Evolutionary conservation across 2,797 vertebrate species (phyloP).

Genomic region (Pantherophis vulpinus): DNA sequence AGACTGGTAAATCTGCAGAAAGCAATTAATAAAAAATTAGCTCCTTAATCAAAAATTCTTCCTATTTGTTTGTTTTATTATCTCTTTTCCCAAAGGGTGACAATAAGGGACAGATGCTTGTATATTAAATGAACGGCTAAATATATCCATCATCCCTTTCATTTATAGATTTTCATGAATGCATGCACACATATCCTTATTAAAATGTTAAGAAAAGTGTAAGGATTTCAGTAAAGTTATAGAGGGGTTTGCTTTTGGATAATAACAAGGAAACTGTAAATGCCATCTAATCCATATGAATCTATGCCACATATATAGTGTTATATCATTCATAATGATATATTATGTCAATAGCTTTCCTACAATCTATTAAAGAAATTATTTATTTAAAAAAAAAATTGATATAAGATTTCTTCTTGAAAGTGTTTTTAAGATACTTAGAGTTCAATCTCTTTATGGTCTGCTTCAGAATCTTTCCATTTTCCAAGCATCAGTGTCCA

Average conservation of each 20-base stretch:
- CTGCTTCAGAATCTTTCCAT: too few relatives aligned
- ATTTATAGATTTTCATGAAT: not conserved
- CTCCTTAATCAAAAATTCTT: not conserved
- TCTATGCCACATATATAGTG: not conserved
- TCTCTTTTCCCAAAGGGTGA: slow-evolving; percentile 5
- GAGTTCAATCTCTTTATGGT: too few relatives aligned
- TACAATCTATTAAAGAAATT: too few relatives aligned
- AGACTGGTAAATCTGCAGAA: not conserved
- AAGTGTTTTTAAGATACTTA: too few relatives aligned
- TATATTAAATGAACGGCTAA: not conserved
- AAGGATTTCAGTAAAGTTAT: slow-evolving; percentile 2
- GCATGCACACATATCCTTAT: not conserved
- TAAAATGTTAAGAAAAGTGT: not conserved
- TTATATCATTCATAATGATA: not conserved
- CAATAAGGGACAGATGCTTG: not conserved
- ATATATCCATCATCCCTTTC: not conserved
- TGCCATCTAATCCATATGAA: not conserved
- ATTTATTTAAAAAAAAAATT: too few relatives aligned
- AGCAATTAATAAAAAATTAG: not conserved
- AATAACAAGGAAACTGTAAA: not conserved
- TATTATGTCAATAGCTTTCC: too few relatives aligned
- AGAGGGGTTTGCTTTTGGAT: not conserved
- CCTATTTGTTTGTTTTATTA: not conserved
- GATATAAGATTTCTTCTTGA: too few relatives aligned
- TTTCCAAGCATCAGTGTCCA: not conserved